Evolutionary conservation across 2,888 invertebrate species (phyloP), one percentile per base, ranked within the genome.

Genomic region (Autographa gamma): DNA sequence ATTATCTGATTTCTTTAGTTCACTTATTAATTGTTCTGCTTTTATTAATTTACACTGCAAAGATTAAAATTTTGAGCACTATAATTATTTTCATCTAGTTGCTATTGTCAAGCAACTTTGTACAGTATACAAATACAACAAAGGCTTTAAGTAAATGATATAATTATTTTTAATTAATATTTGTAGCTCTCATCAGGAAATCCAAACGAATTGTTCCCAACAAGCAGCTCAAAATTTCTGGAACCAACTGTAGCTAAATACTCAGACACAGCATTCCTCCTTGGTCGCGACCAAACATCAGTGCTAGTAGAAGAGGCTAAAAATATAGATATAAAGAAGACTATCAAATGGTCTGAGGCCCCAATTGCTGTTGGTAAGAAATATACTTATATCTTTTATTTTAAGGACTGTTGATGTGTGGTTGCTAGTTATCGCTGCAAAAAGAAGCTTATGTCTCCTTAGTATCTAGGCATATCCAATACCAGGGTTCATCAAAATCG

Each of bases 221-320:
- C 98, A 3, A 98, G 98, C 72, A 97, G 97, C 73, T 97, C 96
- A 0, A 97, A 97, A 85, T 97, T 97, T 16, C 96, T 97, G 58
- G 98, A 99, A 87, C 98, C 98, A 0, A 97, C 97, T 68, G 97
- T 98, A 82, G 97, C 97, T n/a, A 97, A 97, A 85, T 96, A 98
- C 75, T 97, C 97, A 0, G 97, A 97, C 74, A 97, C 96, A 66
- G 96, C 97, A 31, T 97, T 99, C 88, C 97, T 98, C 8, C 96
- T 99, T 41, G 98, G 98, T 0, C 97, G 98, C 84, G 99, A 99
- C 90, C 97, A 97, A 60, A 98, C 98, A 85, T 97, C 98, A 0
- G 98, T 99, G 73, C 96, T 99, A 5, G 97, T 99, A 69, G 97
- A 98, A 90, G 97, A 97, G 62, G 83, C 85, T 25, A 96, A 82